Evolutionary conservation across 2,797 vertebrate genomes (phyloP), one percentile per base, ranked within the genome.

Genomic region (Aphelocoma californica): DNA sequence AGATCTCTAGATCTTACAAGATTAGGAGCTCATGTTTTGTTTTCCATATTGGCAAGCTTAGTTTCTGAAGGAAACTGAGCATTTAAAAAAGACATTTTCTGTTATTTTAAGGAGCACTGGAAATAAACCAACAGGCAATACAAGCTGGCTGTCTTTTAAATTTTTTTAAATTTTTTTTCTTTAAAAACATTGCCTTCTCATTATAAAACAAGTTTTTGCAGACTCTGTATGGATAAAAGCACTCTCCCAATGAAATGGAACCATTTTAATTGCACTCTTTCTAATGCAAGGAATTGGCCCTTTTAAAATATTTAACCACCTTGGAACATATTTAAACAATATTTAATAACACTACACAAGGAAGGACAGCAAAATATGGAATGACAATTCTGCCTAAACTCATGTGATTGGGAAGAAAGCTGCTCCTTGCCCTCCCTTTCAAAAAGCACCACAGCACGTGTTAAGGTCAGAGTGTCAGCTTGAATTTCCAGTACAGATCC

Each of bases 391-490:
- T 54, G 17, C 36, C 72, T 79, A 80, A 81, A 84, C 25, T 86
- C 26, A n/a, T 32, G 31, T 58, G 57, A 28, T 65, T 67, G 64
- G 44, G 88, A 78, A 85, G 64, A 86, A 92, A 93, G 34, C 64
- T 90, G 21, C 48, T 94, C 16, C 56, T 93, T 90, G 50, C 31
- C 16, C 24, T 84, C 24, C 17, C 54, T 94, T 90, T 95, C 60
- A 70, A 42, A 91, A 96, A 81, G 18, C 34, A 77, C 31, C 60
- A 40, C 81, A 86, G 82, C 69, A 73, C 80, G 86, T 90, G 66
- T 62, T 90, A 82, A 96, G 92, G 91, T 88, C 91, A 92, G 60
- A 34, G 34, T 65, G 77, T 90, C 88, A 80, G 31, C 60, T 85
- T 94, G 90, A 90, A 95, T 96, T 97, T 96, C 50, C 48, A 94